Percentiles rank a stretch among this genome's conserved stretches.
Evolutionary conservation across 2,797 vertebrate species (phyloP).

Genomic region (Notoglanidium macrostoma): DNA sequence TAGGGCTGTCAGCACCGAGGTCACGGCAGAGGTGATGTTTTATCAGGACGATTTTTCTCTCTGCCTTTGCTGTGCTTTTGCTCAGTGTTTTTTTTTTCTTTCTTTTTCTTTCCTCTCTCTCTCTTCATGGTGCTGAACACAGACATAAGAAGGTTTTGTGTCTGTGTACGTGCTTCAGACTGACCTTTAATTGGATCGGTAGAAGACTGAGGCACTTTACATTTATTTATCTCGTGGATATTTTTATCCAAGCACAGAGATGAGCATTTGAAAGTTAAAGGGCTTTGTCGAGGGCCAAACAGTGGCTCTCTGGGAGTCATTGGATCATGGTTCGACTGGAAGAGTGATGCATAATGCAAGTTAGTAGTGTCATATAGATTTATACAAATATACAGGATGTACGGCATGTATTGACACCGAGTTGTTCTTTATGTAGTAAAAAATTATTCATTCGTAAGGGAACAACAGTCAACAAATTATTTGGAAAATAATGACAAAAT

Average conservation of each 20-base stretch:
- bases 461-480: not conserved
- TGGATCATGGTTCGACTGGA: not conserved
- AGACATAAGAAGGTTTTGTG: not conserved
- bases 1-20: not conserved
- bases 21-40: conserved; percentile 49
- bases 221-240: not conserved
- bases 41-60: conserved; percentile 6
- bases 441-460: not conserved
- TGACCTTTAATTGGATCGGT: not conserved
- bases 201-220: not conserved
- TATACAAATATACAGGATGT: not conserved
- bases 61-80: conserved; percentile 27
- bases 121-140: not conserved
- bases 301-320: not conserved
- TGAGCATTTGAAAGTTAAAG: not conserved
- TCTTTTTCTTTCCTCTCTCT: not conserved
- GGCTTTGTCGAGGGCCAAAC: not conserved
- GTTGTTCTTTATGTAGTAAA: not conserved
- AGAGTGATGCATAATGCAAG: not conserved
- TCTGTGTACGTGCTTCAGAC: not conserved
- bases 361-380: not conserved
- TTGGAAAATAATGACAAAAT: not conserved
- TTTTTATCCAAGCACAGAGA: not conserved
- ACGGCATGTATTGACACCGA: not conserved
- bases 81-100: not conserved